Percentiles rank a stretch among this genome's conserved stretches.
Evolutionary conservation across 2,113 vertebrate genomes (phyloP).

Genomic region (Dromaius novaehollandiae): DNA sequence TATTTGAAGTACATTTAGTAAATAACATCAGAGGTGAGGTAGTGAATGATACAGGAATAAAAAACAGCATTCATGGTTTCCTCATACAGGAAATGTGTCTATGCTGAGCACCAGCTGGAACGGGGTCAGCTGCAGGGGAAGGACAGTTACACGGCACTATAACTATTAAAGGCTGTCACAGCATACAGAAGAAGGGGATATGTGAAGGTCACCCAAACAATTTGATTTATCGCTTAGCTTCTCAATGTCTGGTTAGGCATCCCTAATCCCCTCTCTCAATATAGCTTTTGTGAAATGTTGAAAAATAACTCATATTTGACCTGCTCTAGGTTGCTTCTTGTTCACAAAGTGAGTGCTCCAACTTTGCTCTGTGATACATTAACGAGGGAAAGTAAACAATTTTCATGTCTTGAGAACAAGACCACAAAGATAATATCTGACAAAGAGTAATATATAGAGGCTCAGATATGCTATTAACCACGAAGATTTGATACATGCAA

Average conservation of each 20-base stretch:
- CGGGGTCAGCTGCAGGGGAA: neutral
- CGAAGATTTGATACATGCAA: neutral
- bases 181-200: neutral
- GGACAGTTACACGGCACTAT: neutral
- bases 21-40: neutral
- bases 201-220: fast-evolving
- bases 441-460: neutral
- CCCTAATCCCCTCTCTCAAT: neutral
- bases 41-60: neutral
- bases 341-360: neutral
- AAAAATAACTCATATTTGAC: neutral
- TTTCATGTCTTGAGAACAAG: conserved; percentile 20
- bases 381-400: conserved; percentile 20
- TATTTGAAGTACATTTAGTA: neutral
- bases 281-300: neutral
- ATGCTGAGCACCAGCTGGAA: neutral
- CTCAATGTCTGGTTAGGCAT: neutral
- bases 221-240: neutral
- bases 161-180: neutral
- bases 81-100: neutral
- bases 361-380: neutral
- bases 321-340: neutral
- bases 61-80: neutral
- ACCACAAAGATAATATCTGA: conserved; percentile 45
- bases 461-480: neutral